Evolutionary conservation across 2,113 vertebrate genomes (phyloP).

Genomic region (Fregata magnificens): DNA sequence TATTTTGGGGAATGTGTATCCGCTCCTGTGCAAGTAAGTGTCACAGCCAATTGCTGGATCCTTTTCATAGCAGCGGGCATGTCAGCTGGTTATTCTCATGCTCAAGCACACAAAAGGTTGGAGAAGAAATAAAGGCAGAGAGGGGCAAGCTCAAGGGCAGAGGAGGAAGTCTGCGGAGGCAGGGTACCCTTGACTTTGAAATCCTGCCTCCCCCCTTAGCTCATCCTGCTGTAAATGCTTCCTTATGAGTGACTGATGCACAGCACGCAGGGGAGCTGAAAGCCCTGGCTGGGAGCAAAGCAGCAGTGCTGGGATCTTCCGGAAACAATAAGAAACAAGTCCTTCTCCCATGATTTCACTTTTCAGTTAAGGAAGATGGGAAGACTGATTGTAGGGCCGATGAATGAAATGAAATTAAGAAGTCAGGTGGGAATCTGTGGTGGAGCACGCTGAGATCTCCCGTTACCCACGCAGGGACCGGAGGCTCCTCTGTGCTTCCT

Average conservation of each 20-base stretch:
- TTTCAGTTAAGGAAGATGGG: background rate
- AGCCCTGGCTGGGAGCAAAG: background rate
- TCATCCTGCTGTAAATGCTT: background rate
- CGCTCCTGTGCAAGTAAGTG: rapidly evolving
- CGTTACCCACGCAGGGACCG: rapidly evolving
- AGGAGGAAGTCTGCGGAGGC: background rate
- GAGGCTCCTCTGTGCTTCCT: background rate
- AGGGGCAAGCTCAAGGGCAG: background rate
- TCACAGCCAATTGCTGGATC: rapidly evolving
- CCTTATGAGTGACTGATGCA: background rate
- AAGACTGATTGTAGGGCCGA: background rate
- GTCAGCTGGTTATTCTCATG: rapidly evolving
- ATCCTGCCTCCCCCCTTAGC: background rate
- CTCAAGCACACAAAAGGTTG: background rate
- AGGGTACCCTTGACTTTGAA: background rate
- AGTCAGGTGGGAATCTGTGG: background rate
- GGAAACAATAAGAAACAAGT: background rate
- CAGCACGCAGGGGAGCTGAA: rapidly evolving
- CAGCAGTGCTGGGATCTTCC: background rate
- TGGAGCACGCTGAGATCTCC: background rate
- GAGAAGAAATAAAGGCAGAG: background rate
- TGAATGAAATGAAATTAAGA: background rate
- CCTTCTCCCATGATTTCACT: background rate
- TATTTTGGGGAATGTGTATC: background rate
- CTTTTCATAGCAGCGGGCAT: rapidly evolving